phyloP scores from a whole-genome alignment of 1,140 invertebrate species.

The Galleria mellonella region DNA sequence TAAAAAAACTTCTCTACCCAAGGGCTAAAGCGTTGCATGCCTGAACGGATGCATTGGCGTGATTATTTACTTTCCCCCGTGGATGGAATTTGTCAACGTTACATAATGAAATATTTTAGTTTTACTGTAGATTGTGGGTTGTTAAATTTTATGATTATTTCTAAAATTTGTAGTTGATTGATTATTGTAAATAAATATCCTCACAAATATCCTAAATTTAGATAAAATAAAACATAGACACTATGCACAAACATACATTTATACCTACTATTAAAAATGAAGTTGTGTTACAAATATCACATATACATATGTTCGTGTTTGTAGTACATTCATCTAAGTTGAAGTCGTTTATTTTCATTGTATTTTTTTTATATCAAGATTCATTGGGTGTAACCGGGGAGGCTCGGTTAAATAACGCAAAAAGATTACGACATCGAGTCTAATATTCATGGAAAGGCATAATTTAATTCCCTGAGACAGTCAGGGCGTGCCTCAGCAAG shows the following conservation, averaged over 20 bases:
- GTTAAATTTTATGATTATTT: too few relatives aligned
- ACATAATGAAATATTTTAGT: not conserved
- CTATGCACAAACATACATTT: too few relatives aligned
- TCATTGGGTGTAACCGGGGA: constrained; percentile 34
- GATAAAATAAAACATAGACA: too few relatives aligned
- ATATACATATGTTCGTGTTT: too few relatives aligned
- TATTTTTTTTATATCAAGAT: constrained; percentile 15
- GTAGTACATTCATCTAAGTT: too few relatives aligned
- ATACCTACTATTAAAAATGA: too few relatives aligned
- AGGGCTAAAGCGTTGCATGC: constrained; percentile 25
- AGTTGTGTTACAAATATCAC: too few relatives aligned
- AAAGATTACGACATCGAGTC: constrained; percentile 59
- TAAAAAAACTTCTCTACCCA: constrained; percentile 45
- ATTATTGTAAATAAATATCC: too few relatives aligned
- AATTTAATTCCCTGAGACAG: constrained; percentile 65
- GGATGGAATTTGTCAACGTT: not conserved
- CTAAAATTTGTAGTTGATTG: too few relatives aligned
- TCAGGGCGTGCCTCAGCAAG: constrained; percentile 28
- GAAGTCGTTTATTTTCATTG: too few relatives aligned
- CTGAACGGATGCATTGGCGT: constrained; percentile 13
- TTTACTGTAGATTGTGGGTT: too few relatives aligned
- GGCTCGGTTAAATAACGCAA: constrained; percentile 51
- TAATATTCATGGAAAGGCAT: constrained; percentile 70
- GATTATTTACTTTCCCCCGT: constrained; percentile 20
- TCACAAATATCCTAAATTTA: too few relatives aligned